Base-by-base conservation (phyloP, 2,113 vertebrate species). In the Cromileptes altivelis region DNA sequence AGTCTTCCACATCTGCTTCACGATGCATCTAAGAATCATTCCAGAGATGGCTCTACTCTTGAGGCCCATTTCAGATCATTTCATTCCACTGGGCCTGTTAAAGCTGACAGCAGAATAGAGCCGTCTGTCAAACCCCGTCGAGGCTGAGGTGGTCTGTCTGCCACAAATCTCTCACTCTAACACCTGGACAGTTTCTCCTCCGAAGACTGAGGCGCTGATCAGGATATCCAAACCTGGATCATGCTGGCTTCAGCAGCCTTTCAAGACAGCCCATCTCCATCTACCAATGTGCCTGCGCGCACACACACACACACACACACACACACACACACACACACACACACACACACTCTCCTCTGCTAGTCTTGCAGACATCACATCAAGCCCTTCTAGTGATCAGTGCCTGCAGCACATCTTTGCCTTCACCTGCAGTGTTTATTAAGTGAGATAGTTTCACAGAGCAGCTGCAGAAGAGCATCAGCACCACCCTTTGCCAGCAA, bases 341-440 rank as follows among this genome's bases (percentile, higher is more conserved):
- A 50, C 65, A 70, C 13, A 67, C 42, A 33, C 58, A 56, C 19
- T 17, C 73, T 65, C n/a, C 67, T 53, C 25, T 68, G 49, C 30
- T 42, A 47, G 15, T 15, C 49, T 56, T 62, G 37, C 70, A 75
- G 64, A 67, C 3, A 4, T 13, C 37, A 47, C 70, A 15, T 25
- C 8, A 0, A 30, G 12, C 72, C 23, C 27, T 57, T 75, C 21
- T 49, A 19, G 19, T 19, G 68, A 63, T 68, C 72, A 61, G 60
- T 33, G 53, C 72, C 45, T 37, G 60, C 77, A 77, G 52, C 49
- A 71, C 58, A 70, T 63, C 60, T 27, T 70, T 57, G 56, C 76
- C 56, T 70, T 84, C 71, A 76, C 23, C 78, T 82, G 70, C 25
- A 3, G 12, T 61, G 77, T 81, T 81, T 80, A 77, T 81, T 56